These are phyloP conservation scores for Mesopsocus fuscifrons DNA, from an alignment of 2,888 invertebrate species.

Conservation along the genomic window DNA sequence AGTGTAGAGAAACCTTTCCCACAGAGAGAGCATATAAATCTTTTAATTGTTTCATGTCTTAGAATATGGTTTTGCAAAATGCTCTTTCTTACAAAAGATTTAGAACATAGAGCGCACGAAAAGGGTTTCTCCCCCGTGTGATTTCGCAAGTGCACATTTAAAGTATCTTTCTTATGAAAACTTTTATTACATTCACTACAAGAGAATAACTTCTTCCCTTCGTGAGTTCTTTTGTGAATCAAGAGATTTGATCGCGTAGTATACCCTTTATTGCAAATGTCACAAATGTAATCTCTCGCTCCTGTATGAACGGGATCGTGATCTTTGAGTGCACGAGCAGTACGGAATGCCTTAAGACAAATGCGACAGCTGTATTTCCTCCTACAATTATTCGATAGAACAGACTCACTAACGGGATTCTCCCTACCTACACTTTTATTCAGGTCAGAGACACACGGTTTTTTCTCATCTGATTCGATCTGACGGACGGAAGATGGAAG, in stretches of 20 bases:
- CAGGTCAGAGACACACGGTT: too few relatives aligned
- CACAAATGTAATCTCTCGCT: not conserved
- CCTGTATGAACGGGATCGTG: conserved; percentile 7
- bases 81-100: not conserved
- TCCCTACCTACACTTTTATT: too few relatives aligned
- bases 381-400: too few relatives aligned
- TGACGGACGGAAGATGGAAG: too few relatives aligned
- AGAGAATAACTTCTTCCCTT: not conserved
- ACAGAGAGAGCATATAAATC: conserved; percentile 1
- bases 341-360: not conserved
- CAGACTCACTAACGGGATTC: too few relatives aligned
- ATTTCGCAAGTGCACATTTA: conserved; percentile 4
- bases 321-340: not conserved
- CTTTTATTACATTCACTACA: not conserved
- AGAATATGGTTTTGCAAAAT: not conserved
- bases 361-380: not conserved
- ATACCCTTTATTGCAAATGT: conserved; percentile 3
- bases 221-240: conserved; percentile 3
- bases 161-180: conserved; percentile 2
- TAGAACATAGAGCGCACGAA: not conserved
- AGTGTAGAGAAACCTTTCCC: not conserved
- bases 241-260: not conserved
- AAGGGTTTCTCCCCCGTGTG: conserved; percentile 2
- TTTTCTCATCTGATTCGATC: too few relatives aligned
- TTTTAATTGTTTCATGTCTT: not conserved